Percentiles rank a stretch among this genome's conserved stretches.
Evolutionary conservation across 2,797 vertebrate species (phyloP).

Genomic region (Typhlichthys eigenmanni): DNA sequence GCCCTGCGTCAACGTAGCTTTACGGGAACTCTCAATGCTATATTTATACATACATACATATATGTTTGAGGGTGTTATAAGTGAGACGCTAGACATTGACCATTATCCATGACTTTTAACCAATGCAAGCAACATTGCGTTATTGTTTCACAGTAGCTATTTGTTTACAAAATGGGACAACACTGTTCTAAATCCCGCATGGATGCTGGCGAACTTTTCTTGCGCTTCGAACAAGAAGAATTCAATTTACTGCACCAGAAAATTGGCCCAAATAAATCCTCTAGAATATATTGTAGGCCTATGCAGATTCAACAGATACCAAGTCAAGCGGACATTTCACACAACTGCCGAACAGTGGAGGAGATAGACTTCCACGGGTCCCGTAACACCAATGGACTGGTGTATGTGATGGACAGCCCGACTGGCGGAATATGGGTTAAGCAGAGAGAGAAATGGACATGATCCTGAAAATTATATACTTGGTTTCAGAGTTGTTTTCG

Average conservation of each 20-base stretch:
- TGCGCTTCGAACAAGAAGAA: constrained; percentile 27
- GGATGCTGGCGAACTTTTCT: constrained; percentile 54
- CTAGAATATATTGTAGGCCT: too few species aligned
- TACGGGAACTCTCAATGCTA: constrained; percentile 56
- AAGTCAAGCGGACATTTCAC: neutral
- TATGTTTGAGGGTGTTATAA: constrained; percentile 2
- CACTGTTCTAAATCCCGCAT: constrained; percentile 62
- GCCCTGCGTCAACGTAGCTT: constrained; percentile 8
- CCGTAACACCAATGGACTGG: constrained; percentile 57
- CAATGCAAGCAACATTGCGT: neutral
- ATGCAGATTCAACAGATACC: neutral
- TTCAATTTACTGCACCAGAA: constrained; percentile 28
- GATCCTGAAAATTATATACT: constrained; percentile 49
- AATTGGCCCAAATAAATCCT: neutral
- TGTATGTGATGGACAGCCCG: constrained; percentile 76
- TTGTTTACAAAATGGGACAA: constrained; percentile 65
- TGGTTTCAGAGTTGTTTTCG: neutral
- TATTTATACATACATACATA: too few species aligned
- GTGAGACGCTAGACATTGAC: neutral
- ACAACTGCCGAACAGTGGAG: constrained; percentile 11
- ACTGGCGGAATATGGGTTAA: constrained; percentile 80
- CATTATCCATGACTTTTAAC: too few species aligned
- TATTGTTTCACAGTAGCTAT: neutral
- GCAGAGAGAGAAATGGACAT: constrained; percentile 56
- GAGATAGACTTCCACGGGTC: constrained; percentile 38